These are phyloP conservation scores for Digitonthophagus gazella DNA, from an alignment of 2,888 invertebrate species.

Conservation along the genomic window DNA sequence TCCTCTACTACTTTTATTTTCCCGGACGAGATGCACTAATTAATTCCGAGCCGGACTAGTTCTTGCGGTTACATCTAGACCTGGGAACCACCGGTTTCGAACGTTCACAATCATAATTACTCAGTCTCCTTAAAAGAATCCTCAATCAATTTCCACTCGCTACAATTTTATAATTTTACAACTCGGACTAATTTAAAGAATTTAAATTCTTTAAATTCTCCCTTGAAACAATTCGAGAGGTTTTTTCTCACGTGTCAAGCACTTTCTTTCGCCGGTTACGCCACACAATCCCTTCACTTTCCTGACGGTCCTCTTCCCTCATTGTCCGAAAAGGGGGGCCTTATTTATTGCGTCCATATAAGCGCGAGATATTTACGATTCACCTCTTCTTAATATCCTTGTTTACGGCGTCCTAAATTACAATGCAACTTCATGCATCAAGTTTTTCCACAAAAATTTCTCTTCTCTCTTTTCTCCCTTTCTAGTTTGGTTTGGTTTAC, in stretches of 20 bases:
- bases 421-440: too few relatives aligned
- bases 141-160: not conserved
- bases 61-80: not conserved
- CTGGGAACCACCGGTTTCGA: not conserved
- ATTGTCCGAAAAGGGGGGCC: conserved; percentile 10
- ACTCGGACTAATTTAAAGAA: too few relatives aligned
- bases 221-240: not conserved
- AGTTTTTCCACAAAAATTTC: too few relatives aligned
- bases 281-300: conserved; percentile 8
- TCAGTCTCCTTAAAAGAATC: not conserved
- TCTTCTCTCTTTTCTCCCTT: not conserved
- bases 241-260: not conserved
- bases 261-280: not conserved
- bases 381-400: conserved; percentile 12
- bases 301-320: not conserved
- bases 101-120: not conserved
- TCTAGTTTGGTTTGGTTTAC: not conserved
- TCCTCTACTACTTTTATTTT: not conserved
- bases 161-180: not conserved
- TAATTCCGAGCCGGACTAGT: not conserved
- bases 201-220: too few relatives aligned
- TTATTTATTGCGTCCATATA: conserved; percentile 12
- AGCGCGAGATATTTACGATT: conserved; percentile 11
- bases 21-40: not conserved
- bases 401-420: conserved; percentile 7